Percentiles rank a stretch among this genome's conserved stretches.
Evolutionary conservation across 2,888 invertebrate genomes (phyloP).

Genomic region (Drepanosiphum platanoidis): DNA sequence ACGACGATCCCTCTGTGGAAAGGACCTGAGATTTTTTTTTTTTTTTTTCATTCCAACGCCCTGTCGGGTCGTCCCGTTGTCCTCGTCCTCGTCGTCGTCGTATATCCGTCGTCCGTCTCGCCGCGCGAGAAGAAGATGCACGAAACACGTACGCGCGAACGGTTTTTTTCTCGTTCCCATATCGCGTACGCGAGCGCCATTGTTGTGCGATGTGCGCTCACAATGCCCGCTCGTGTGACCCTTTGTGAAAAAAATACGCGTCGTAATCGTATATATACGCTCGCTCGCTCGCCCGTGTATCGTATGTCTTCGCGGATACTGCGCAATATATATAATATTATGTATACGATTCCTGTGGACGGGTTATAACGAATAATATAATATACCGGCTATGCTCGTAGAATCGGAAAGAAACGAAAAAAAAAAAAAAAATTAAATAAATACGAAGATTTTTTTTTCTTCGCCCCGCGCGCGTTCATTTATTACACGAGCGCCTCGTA

Average conservation of each 20-base stretch:
- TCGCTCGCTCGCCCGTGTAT: background rate
- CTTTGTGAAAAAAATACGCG: background rate
- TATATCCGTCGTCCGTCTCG: constrained; percentile 9
- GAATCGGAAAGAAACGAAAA: constrained; percentile 14
- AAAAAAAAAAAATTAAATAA: background rate
- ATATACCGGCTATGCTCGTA: background rate
- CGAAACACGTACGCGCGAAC: constrained; percentile 10
- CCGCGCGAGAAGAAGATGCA: constrained; percentile 38
- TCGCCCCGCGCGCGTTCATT: background rate
- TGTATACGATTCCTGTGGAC: background rate
- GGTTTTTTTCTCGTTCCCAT: constrained; percentile 25
- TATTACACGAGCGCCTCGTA: background rate
- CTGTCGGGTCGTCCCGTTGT: constrained; percentile 1
- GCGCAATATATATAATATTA: too few relatives aligned
- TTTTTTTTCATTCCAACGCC: too few relatives aligned
- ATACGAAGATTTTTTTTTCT: background rate
- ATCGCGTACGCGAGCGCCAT: background rate
- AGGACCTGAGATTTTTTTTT: constrained; percentile 33
- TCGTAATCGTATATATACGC: background rate
- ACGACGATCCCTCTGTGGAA: constrained; percentile 18
- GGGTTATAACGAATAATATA: too few relatives aligned
- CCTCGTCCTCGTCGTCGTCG: too few relatives aligned
- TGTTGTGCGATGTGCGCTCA: too few relatives aligned
- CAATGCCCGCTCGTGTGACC: too few relatives aligned
- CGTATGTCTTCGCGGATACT: background rate